Base-by-base conservation (phyloP, 2,888 invertebrate species). In the Labia minor region DNA sequence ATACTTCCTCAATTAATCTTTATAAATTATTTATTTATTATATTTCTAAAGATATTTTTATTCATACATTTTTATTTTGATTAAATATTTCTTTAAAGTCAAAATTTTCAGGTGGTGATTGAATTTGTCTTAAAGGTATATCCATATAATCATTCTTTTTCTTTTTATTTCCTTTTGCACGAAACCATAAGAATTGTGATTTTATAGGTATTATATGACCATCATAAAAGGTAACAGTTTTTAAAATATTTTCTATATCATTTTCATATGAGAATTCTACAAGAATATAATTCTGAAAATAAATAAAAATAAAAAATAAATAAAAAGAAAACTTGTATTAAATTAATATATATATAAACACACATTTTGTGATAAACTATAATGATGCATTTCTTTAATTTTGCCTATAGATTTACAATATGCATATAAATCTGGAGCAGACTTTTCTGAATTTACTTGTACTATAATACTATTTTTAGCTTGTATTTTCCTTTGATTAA, bases 131-230 rank as follows among this genome's bases (percentile, higher is more conserved):
- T 14, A 49, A 49, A 49, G 49, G 49, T n/a, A 49, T 10, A 3
- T 49, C 4, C 2, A 14, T 49, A 49, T 49, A 8, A 16, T 66
- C 20, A 1, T 64, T 37, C 11, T 72, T 72, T 66, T 74, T 76
- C 61, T 75, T 74, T 66, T 75, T 77, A 16, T 73, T 78, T 0
- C 77, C 76, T 1, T 75, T 74, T 0, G 85, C 82, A 68, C 83
- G 80, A 74, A 90, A 90, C 88, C 89, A 90, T 2, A 92, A 74
- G 74, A 89, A 87, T 1, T 85, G 85, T 0, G 89, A 88, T 11
- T 82, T 79, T 0, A 86, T 81, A 0, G 89, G 86, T 74, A 88
- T 82, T 1, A 84, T 78, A 19, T 83, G 81, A 11, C 78, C 70
- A 33, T 83, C 81, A 67, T 83, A 82, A 74, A 86, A 85, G 0